Evolutionary conservation across 2,797 vertebrate species (phyloP).

Genomic region (Poeciliopsis paucimaculata): DNA sequence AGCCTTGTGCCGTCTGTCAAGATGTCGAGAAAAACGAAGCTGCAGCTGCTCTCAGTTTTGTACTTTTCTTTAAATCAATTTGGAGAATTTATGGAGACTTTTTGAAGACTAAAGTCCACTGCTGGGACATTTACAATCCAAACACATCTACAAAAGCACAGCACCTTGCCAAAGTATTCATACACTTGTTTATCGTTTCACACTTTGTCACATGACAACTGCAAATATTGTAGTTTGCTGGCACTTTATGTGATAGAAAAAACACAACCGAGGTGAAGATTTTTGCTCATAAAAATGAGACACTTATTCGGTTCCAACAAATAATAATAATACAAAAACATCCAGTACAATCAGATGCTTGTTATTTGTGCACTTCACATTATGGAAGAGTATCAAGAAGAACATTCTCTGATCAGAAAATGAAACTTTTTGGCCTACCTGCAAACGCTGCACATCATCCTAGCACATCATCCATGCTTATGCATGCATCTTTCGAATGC

Average conservation of each 20-base stretch:
- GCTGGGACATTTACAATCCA: neutral
- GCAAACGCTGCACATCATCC: neutral
- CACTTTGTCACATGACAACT: neutral
- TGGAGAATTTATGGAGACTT: neutral
- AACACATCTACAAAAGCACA: neutral
- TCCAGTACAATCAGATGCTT: neutral
- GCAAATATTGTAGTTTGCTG: neutral
- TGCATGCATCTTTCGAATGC: no score
- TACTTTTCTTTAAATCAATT: constrained; percentile 24
- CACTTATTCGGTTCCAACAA: neutral
- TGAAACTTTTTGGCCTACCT: neutral
- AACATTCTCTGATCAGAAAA: neutral
- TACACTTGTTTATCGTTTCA: neutral
- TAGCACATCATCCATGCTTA: no score
- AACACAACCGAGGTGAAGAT: neutral
- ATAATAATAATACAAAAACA: neutral
- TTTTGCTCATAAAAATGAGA: neutral
- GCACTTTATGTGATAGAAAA: neutral
- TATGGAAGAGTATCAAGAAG: neutral
- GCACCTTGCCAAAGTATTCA: neutral
- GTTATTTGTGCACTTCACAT: neutral
- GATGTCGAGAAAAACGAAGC: constrained; percentile 24
- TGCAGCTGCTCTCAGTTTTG: constrained; percentile 15
- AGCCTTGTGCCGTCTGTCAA: constrained; percentile 44
- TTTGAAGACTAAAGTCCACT: neutral